phyloP scores from a whole-genome alignment of 2,888 invertebrate genomes.

The Blera fallax region DNA sequence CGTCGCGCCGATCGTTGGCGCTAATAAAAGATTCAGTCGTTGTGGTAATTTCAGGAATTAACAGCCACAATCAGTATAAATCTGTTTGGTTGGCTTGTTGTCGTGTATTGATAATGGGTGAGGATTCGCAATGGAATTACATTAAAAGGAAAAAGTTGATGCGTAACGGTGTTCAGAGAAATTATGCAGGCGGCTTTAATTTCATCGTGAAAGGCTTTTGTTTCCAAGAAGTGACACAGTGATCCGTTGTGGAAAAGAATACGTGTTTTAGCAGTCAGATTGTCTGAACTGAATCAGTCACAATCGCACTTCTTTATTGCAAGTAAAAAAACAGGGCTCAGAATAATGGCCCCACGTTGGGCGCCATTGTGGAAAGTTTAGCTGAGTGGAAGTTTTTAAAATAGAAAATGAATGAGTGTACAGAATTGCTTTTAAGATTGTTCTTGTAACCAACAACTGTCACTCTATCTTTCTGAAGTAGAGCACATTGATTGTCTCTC shows the following conservation, averaged over 20 bases:
- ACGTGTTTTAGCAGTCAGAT: background rate
- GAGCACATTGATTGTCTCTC: too few relatives aligned
- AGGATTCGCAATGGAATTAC: background rate
- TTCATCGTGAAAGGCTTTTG: background rate
- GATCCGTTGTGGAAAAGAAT: too few relatives aligned
- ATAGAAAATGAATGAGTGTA: too few relatives aligned
- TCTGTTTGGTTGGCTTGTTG: background rate
- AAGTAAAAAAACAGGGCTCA: too few relatives aligned
- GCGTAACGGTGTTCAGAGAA: background rate
- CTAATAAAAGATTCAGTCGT: slow-evolving; percentile 24
- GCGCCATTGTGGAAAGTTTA: too few relatives aligned
- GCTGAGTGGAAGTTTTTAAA: too few relatives aligned
- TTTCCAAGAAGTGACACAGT: background rate
- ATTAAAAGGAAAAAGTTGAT: slow-evolving; percentile 9
- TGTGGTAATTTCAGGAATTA: slow-evolving; percentile 6
- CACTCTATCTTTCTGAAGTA: too few relatives aligned
- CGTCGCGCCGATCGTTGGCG: background rate
- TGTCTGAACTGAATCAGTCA: too few relatives aligned
- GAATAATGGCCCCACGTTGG: too few relatives aligned
- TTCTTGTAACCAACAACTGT: too few relatives aligned
- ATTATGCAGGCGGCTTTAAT: background rate
- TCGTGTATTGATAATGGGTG: background rate
- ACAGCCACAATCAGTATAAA: slow-evolving; percentile 25
- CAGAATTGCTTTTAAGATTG: too few relatives aligned
- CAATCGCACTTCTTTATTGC: too few relatives aligned